Conservation (phyloP, 2,797 vertebrate genomes). For the Pseudochaenichthys georgianus region DNA sequence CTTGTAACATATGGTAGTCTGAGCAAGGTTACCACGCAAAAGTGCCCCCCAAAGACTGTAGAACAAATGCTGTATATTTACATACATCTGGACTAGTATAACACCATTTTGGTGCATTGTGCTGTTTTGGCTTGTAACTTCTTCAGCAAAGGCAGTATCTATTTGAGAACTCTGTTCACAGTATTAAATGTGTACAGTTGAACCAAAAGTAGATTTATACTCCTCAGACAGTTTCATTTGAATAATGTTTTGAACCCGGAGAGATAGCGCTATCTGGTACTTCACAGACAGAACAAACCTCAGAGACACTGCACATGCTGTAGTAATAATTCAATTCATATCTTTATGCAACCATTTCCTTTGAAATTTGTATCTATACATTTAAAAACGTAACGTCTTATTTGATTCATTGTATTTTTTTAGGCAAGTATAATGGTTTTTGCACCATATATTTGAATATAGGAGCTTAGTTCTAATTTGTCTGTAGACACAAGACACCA, state of each 20-base stretch:
- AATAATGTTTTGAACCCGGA: conserved; percentile 14
- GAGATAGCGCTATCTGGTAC: conserved; percentile 8
- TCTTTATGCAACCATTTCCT: not conserved
- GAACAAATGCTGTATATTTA: not conserved
- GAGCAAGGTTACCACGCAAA: not conserved
- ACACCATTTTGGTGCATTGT: not conserved
- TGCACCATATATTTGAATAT: not conserved
- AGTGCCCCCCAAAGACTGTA: not conserved
- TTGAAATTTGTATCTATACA: not conserved
- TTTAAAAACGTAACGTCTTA: not conserved
- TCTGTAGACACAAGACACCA: not conserved
- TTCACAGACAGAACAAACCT: conserved; percentile 3
- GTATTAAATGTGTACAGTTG: conserved; percentile 23
- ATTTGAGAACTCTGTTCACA: conserved; percentile 19
- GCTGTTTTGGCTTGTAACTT: conserved; percentile 16
- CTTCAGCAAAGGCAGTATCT: not conserved
- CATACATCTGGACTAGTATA: not conserved
- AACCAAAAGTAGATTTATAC: conserved; percentile 14
- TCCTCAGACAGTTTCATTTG: conserved; percentile 23
- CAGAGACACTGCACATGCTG: conserved; percentile 4
- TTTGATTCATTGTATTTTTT: not conserved
- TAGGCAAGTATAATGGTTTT: not conserved
- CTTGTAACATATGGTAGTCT: not conserved
- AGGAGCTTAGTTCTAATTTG: not conserved
- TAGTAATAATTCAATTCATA: conserved; percentile 1